phyloP scores from a whole-genome alignment of 1,140 invertebrate genomes.

The Tribolium madens region DNA sequence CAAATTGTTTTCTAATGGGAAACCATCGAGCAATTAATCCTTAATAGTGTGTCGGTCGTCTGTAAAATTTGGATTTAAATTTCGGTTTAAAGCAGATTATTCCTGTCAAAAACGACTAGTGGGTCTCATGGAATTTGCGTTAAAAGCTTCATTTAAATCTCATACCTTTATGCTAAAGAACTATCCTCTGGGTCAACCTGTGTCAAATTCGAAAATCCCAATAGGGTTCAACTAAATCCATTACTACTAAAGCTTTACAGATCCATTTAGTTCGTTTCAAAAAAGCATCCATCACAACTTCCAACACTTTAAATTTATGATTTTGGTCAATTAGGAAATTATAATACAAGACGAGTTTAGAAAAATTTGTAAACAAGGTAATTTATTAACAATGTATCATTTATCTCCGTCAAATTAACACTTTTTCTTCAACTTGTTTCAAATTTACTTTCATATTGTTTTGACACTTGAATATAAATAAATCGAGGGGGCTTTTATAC shows the following conservation, averaged over 20 bases:
- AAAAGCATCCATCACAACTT: slow-evolving; percentile 29
- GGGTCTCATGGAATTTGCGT: slow-evolving; percentile 16
- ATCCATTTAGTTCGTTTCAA: slow-evolving; percentile 28
- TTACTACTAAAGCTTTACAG: slow-evolving; percentile 20
- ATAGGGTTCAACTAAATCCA: slow-evolving; percentile 31
- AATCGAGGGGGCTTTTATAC: background rate
- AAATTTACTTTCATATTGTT: background rate
- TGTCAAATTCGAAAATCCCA: slow-evolving; percentile 28
- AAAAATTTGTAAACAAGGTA: slow-evolving; percentile 41
- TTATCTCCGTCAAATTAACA: slow-evolving; percentile 41
- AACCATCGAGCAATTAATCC: slow-evolving; percentile 28
- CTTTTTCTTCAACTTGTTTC: slow-evolving; percentile 18
- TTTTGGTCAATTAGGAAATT: slow-evolving; percentile 33
- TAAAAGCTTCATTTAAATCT: slow-evolving; percentile 39
- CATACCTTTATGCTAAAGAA: slow-evolving; percentile 36
- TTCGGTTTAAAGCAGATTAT: slow-evolving; percentile 25
- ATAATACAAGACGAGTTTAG: slow-evolving; percentile 25
- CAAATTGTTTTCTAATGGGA: slow-evolving; percentile 21
- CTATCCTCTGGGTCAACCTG: slow-evolving; percentile 25
- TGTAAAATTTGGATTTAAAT: slow-evolving; percentile 32
- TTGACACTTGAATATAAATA: background rate
- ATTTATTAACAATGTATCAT: slow-evolving; percentile 45
- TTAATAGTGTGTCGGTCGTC: slow-evolving; percentile 20
- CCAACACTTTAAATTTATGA: slow-evolving; percentile 27
- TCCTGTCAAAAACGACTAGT: slow-evolving; percentile 26